Evolutionary conservation across 2,888 invertebrate species (phyloP).

Genomic region (Brachylomia viminalis): DNA sequence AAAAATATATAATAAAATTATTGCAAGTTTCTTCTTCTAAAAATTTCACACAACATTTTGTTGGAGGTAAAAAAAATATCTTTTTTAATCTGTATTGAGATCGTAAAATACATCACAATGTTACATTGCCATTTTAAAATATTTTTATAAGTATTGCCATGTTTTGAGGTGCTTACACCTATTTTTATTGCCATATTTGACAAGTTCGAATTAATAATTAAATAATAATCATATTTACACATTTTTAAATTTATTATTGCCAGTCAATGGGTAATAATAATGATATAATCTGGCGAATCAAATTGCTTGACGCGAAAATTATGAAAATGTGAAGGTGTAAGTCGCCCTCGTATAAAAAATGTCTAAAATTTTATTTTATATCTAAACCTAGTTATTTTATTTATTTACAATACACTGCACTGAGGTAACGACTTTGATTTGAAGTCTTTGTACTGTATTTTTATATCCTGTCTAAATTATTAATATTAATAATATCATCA

Average conservation of each 20-base stretch:
- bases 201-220: conserved; percentile 62
- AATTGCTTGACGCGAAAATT: conserved; percentile 62
- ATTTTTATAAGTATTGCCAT: conserved; percentile 79
- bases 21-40: conserved; percentile 59
- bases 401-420: conserved; percentile 88
- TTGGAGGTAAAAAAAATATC: conserved; percentile 74
- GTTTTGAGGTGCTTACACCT: conserved; percentile 74
- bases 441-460: conserved; percentile 72
- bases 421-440: conserved; percentile 81
- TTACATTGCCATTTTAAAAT: conserved; percentile 78
- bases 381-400: conserved; percentile 74
- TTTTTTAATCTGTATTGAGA: conserved; percentile 84
- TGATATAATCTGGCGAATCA: conserved; percentile 61
- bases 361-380: conserved; percentile 75
- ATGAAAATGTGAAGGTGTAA: conserved; percentile 76
- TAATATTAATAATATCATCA: conserved; percentile 74
- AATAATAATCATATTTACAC: conserved; percentile 66
- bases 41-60: conserved; percentile 65
- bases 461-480: conserved; percentile 75
- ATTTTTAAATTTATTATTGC: conserved; percentile 61
- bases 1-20: conserved; percentile 65
- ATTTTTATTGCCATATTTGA: conserved; percentile 51
- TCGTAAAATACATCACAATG: conserved; percentile 88
- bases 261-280: conserved; percentile 54
- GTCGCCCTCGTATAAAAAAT: conserved; percentile 81